These are phyloP conservation scores for Henricia sp. DNA, from an alignment of 53 echinoderm and acorn worm species.

Conservation along the genomic window DNA sequence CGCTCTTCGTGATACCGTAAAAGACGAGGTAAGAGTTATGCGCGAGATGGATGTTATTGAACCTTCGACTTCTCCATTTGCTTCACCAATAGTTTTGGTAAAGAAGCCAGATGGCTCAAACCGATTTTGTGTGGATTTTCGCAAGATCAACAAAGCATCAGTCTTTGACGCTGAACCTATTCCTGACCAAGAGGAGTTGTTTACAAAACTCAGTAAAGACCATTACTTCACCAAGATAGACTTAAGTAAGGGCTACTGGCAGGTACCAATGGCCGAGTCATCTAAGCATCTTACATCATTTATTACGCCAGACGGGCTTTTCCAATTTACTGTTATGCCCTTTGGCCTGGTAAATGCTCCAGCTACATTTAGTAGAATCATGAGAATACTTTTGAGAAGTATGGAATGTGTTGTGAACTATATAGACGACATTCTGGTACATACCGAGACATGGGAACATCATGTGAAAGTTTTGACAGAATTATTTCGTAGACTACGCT, in stretches of 20 bases:
- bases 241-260: too few species aligned
- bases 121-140: too few species aligned
- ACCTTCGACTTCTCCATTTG: slow-evolving; percentile 61
- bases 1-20: slow-evolving; percentile 12
- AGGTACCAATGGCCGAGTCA: slow-evolving; percentile 72
- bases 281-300: slow-evolving; percentile 43
- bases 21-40: slow-evolving; percentile 23
- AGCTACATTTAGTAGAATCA: slow-evolving; percentile 49
- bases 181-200: too few species aligned
- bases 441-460: slow-evolving; percentile 43
- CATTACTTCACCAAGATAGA: slow-evolving; percentile 67
- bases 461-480: neutral
- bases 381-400: slow-evolving; percentile 23
- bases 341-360: slow-evolving; percentile 74
- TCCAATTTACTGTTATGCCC: slow-evolving; percentile 54
- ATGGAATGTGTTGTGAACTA: slow-evolving; percentile 24
- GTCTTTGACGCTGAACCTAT: too few species aligned
- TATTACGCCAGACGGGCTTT: slow-evolving; percentile 20
- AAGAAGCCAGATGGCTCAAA: too few species aligned
- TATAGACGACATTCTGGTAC: slow-evolving; percentile 51
- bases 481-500: slow-evolving; percentile 4
- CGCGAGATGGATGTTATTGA: slow-evolving; percentile 30
- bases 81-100: slow-evolving; percentile 68
- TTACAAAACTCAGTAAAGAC: slow-evolving; percentile 40
- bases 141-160: slow-evolving; percentile 63